These are phyloP conservation scores for Lucilia sericata DNA, from an alignment of 1,140 invertebrate genomes.

Conservation along the genomic window DNA sequence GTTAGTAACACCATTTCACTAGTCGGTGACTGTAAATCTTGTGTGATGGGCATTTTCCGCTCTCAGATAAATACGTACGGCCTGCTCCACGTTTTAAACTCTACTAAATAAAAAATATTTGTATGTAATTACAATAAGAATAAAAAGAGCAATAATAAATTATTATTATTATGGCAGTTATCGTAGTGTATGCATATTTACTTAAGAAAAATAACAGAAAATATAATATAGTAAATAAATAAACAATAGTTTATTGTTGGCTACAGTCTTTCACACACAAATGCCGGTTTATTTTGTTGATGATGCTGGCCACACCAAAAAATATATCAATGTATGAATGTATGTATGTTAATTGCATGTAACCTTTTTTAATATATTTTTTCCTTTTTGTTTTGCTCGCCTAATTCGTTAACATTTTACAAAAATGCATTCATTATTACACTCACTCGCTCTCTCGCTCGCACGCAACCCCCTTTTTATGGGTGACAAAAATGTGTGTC, in stretches of 20 bases:
- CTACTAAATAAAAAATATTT: not conserved
- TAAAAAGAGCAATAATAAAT: constrained; percentile 8
- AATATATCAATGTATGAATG: too few relatives aligned
- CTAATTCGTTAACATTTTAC: constrained; percentile 21
- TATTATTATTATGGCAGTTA: not conserved
- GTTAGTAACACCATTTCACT: constrained; percentile 66
- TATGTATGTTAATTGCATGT: too few relatives aligned
- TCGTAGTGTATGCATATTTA: not conserved
- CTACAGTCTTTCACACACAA: not conserved
- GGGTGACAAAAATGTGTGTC: constrained; percentile 9
- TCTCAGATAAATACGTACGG: constrained; percentile 1
- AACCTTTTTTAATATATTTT: not conserved
- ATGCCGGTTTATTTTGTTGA: constrained; percentile 32
- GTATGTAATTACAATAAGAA: not conserved
- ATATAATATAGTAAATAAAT: not conserved
- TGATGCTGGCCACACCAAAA: not conserved
- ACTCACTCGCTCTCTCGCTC: not conserved
- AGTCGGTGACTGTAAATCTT: constrained; percentile 62
- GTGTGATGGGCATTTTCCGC: constrained; percentile 52
- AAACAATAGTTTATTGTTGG: not conserved
- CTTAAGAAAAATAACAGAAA: not conserved
- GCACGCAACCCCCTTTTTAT: not conserved
- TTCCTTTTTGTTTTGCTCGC: constrained; percentile 45
- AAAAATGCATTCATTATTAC: not conserved
- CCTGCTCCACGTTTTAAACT: constrained; percentile 40